phyloP scores from a whole-genome alignment of 2,113 vertebrate genomes.

The Aplodontia rufa region DNA sequence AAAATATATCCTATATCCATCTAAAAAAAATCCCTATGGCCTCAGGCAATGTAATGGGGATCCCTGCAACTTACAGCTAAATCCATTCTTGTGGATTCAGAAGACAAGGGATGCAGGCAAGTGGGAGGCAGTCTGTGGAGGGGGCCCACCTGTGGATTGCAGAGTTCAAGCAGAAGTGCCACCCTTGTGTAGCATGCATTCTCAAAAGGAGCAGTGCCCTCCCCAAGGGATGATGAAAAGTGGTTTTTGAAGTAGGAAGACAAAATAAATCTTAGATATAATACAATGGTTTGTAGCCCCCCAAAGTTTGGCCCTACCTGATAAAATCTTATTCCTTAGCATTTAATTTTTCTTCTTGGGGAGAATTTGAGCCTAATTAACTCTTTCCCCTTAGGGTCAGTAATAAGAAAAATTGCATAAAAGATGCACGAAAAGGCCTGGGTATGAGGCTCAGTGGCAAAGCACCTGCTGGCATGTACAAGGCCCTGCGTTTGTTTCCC shows the following conservation, averaged over 20 bases:
- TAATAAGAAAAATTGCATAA: not conserved
- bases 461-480: not conserved
- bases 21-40: not conserved
- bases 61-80: not conserved
- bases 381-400: not conserved
- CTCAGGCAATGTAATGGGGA: not conserved
- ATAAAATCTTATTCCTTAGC: conserved; percentile 1
- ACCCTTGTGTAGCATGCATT: not conserved
- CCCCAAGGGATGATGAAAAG: not conserved
- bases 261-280: not conserved
- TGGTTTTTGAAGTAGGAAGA: not conserved
- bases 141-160: not conserved
- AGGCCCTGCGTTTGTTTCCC: not conserved
- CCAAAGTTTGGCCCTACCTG: not conserved
- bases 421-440: not conserved
- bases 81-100: not conserved
- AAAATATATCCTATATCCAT: too few species aligned
- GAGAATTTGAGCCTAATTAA: not conserved
- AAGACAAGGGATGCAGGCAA: not conserved
- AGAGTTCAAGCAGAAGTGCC: not conserved
- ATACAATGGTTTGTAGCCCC: not conserved
- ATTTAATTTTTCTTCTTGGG: not conserved
- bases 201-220: not conserved
- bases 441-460: too few species aligned
- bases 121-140: not conserved